Conservation (phyloP, 2,113 vertebrate genomes). For the Struthio camelus region DNA sequence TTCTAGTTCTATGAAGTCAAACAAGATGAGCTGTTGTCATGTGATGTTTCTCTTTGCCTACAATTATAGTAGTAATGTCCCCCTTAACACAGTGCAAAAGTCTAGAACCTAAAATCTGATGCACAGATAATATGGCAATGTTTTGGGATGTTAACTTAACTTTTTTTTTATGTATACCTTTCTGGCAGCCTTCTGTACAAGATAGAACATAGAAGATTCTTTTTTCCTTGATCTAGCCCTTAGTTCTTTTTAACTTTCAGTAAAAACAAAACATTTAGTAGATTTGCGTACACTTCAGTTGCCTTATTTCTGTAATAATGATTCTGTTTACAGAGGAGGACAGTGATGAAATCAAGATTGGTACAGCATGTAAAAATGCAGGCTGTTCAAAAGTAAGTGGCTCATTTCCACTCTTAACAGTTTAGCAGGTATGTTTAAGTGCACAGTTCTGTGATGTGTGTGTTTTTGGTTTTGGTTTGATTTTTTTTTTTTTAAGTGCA, state of each 20-base stretch:
- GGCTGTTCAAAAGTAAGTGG: slow-evolving; percentile 89
- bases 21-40: neutral
- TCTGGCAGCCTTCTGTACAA: neutral
- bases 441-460: neutral
- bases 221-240: neutral
- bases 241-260: neutral
- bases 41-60: neutral
- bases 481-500: too few species aligned
- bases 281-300: neutral
- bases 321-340: slow-evolving; percentile 84
- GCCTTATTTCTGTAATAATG: neutral
- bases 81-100: neutral
- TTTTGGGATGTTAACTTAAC: neutral
- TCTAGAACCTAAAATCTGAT: neutral
- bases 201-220: neutral
- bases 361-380: slow-evolving; percentile 92
- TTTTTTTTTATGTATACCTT: neutral
- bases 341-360: slow-evolving; percentile 89
- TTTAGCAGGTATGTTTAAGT: neutral
- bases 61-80: neutral
- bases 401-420: neutral
- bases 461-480: neutral
- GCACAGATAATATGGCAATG: neutral
- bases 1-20: neutral
- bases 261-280: neutral